Base-by-base conservation (phyloP, 2,113 vertebrate species). In the Pongo abelii region DNA sequence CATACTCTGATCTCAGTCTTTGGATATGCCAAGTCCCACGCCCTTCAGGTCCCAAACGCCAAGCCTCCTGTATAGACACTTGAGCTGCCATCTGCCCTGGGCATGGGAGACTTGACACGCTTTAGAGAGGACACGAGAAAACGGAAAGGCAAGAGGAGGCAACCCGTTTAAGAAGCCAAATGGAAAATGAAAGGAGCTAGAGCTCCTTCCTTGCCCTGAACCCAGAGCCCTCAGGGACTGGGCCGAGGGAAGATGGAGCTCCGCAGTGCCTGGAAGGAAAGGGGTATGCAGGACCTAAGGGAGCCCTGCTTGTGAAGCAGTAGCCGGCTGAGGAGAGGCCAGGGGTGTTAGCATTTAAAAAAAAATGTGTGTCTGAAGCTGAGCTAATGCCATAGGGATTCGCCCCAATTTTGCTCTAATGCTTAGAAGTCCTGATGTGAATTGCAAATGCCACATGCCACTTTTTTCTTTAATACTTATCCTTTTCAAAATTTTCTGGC, bases 401-500 rank as follows among this genome's bases (percentile, higher is more conserved):
- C 40, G 5, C 50, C 50, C 61, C 25, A 18, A 8, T 74, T 77
- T 91, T 88, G 55, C n/a, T 83, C 61, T 48, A 61, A 8, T 48
- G 55, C 87, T 64, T 88, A 55, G 38, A 61, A 96, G 23, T 23
- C 85, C 59, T 96, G 4, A 38, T 30, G 32, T 9, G 74, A 78
- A 86, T 52, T 81, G 20, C 81, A 85, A 95, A 46, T 6, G 32
- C 43, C 74, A 69, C 12, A 46, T 8, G 32, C 38, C 74, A 69
- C 9, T 79, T 79, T 91, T 75, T 79, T 94, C 83, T 85, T 85
- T 86, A 77, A 64, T 22, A 52, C n/a, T 40, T 35, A 59, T 69
- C 30, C 17, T 83, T 96, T 87, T 46, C 52, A 38, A 75, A 83
- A 22, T 43, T 38, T 25, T 93, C 48, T 87, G 48, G 32, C 75